Conservation (phyloP, 2,888 invertebrate species). For the Neoitamus cyanurus region DNA sequence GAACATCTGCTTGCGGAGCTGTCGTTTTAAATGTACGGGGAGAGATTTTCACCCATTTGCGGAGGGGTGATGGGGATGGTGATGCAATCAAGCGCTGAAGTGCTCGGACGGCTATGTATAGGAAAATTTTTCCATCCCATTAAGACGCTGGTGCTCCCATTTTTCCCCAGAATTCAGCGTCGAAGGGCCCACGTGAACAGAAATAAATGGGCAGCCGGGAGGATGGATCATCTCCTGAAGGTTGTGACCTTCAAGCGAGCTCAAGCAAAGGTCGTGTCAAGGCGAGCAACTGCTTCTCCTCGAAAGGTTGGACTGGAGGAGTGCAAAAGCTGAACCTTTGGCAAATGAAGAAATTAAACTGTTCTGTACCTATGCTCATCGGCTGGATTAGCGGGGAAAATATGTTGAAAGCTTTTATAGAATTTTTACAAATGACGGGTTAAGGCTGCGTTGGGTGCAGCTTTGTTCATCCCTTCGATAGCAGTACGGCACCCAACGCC, state of each 20-base stretch:
- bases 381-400: neutral
- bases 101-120: neutral
- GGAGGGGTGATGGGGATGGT: neutral
- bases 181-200: neutral
- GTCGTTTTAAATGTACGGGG: neutral
- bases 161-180: neutral
- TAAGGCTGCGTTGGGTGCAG: neutral
- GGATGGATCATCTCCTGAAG: neutral
- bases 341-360: neutral
- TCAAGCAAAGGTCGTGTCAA: conserved; percentile 11
- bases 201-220: neutral
- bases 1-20: neutral
- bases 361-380: neutral
- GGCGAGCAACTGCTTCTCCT: neutral
- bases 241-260: neutral
- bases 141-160: neutral
- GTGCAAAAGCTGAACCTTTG: neutral
- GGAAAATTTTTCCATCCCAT: neutral
- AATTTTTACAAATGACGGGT: neutral
- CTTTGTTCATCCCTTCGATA: neutral
- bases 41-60: neutral
- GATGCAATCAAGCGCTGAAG: neutral
- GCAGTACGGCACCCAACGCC: no score
- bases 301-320: neutral
- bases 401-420: neutral